A percentile compares a stretch with the other conserved stretches of the same genome.
Evolutionary conservation across 1,140 invertebrate species (phyloP).

Genomic region (Drosophila kurseongensis): DNA sequence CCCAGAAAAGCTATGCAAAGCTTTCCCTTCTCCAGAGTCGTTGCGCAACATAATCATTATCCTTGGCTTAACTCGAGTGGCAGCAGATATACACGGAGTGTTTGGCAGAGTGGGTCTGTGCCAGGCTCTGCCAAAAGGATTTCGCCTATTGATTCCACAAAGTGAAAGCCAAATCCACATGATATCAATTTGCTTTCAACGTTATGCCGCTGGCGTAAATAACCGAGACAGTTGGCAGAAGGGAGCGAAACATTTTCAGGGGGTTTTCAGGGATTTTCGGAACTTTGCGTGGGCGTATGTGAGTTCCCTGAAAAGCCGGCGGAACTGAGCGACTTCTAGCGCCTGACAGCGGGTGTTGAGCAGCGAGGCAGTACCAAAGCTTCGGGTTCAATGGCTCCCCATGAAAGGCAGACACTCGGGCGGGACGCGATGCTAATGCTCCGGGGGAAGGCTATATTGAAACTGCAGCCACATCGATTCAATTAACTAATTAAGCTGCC

Average conservation of each 20-base stretch:
- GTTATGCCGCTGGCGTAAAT: conserved; percentile 72
- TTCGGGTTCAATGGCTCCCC: conserved; percentile 25
- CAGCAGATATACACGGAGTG: conserved; percentile 23
- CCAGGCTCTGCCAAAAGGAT: conserved; percentile 68
- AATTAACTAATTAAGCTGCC: conserved; percentile 45
- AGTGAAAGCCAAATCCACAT: conserved; percentile 82
- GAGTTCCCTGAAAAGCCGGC: conserved; percentile 15
- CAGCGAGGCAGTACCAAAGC: neutral
- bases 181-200: conserved; percentile 83
- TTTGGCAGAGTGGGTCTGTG: conserved; percentile 29
- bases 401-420: conserved; percentile 1
- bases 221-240: conserved; percentile 61
- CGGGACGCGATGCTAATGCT: conserved; percentile 26
- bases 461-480: conserved; percentile 16
- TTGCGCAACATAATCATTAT: conserved; percentile 83
- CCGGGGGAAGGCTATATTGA: conserved; percentile 9
- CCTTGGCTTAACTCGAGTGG: conserved; percentile 75
- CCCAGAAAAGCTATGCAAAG: conserved; percentile 36
- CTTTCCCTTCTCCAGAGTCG: conserved; percentile 26
- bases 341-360: conserved; percentile 12
- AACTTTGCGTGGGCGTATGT: conserved; percentile 4
- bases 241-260: conserved; percentile 20
- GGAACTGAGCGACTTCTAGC: conserved; percentile 59
- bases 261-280: conserved; percentile 29
- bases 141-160: conserved; percentile 78